These are phyloP conservation scores for Sprattus sprattus DNA, from an alignment of 2,113 vertebrate species.

Conservation along the genomic window DNA sequence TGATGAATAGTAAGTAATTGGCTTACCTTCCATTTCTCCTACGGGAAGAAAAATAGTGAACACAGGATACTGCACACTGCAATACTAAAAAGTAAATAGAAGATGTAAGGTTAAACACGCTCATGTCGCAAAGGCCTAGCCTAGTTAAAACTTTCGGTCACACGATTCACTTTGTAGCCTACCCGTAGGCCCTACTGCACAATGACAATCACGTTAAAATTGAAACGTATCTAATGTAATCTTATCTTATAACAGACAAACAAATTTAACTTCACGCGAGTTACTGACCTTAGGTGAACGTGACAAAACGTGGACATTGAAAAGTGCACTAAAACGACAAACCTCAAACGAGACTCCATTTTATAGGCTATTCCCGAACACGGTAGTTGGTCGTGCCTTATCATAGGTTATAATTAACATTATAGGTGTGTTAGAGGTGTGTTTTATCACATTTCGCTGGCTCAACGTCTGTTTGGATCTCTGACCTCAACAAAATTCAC, in stretches of 20 bases:
- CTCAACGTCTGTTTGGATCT: neutral
- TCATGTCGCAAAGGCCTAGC: neutral
- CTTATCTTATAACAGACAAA: neutral
- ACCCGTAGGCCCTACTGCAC: too few relatives aligned
- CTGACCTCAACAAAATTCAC: neutral
- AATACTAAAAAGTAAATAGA: constrained; percentile 36
- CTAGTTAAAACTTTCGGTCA: neutral
- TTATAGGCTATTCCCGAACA: constrained; percentile 25
- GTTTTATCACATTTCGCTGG: neutral
- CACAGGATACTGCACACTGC: constrained; percentile 53
- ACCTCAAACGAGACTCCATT: constrained; percentile 25
- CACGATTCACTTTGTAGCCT: too few relatives aligned
- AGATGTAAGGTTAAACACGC: neutral
- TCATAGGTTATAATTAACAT: neutral
- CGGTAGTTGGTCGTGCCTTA: neutral
- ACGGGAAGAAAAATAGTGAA: constrained; percentile 35
- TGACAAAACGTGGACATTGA: constrained; percentile 42
- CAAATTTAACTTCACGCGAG: neutral
- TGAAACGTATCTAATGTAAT: too few relatives aligned
- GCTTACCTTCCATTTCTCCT: constrained; percentile 56
- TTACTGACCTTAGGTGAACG: constrained; percentile 49
- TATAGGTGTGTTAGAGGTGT: neutral
- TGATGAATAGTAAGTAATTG: too few relatives aligned
- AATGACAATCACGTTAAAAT: too few relatives aligned
- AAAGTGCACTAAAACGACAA: constrained; percentile 48